These are phyloP conservation scores for Chamaetylas fuelleborni DNA, from an alignment of 2,113 vertebrate genomes.

Conservation along the genomic window DNA sequence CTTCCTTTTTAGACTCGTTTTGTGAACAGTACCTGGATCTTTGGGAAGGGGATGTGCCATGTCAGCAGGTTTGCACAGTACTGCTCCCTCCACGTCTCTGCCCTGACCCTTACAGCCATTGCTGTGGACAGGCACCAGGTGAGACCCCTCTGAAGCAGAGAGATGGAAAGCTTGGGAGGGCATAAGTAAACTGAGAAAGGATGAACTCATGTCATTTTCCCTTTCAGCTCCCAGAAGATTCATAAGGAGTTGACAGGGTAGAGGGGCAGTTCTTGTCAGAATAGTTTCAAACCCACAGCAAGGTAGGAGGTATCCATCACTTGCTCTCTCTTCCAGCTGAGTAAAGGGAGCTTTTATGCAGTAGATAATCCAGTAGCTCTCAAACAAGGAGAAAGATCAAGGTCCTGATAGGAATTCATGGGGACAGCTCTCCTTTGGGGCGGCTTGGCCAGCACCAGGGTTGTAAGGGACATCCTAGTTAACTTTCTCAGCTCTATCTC, in stretches of 20 bases:
- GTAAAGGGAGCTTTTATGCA: background rate
- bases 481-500: background rate
- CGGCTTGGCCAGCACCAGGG: background rate
- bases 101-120: conserved; percentile 90
- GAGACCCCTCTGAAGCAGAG: background rate
- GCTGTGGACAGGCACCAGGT: conserved; percentile 94
- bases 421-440: background rate
- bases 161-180: background rate
- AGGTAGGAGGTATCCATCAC: background rate
- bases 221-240: background rate
- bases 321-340: background rate
- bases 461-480: background rate
- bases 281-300: background rate
- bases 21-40: conserved; percentile 92
- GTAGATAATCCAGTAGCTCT: background rate
- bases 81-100: conserved; percentile 92
- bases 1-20: conserved; percentile 82
- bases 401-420: background rate
- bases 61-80: conserved; percentile 94
- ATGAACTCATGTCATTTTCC: background rate
- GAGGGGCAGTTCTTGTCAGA: background rate
- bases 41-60: conserved; percentile 92
- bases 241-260: background rate
- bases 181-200: background rate
- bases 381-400: background rate